phyloP scores from a whole-genome alignment of 2,888 invertebrate genomes.

The Nebria salina region DNA sequence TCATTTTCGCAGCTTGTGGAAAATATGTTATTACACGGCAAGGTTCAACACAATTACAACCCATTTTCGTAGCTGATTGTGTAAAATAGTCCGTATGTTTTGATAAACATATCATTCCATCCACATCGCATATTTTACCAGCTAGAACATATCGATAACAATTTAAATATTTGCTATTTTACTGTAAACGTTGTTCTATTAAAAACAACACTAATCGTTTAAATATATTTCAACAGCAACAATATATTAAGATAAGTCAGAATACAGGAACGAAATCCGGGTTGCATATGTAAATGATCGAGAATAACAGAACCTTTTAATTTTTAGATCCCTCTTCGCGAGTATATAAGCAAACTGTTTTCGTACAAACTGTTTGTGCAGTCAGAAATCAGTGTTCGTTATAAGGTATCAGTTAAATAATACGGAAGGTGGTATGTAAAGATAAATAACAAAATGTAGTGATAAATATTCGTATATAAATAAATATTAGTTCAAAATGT shows the following conservation, averaged over 20 bases:
- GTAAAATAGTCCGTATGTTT: constrained; percentile 58
- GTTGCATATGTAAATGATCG: no score
- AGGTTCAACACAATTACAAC: constrained; percentile 63
- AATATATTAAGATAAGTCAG: background rate
- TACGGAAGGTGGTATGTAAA: no score
- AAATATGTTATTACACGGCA: constrained; percentile 62
- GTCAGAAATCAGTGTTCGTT: no score
- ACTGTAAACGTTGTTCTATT: background rate
- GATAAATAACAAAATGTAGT: no score
- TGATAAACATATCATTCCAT: constrained; percentile 67
- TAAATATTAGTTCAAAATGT: no score
- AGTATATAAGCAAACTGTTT: no score
- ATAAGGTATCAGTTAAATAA: no score
- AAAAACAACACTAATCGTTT: background rate
- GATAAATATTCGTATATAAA: no score
- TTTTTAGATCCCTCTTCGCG: no score
- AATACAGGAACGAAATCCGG: no score
- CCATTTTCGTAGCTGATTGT: constrained; percentile 56
- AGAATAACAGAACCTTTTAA: no score
- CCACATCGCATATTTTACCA: constrained; percentile 64
- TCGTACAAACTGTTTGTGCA: no score
- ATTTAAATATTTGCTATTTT: background rate
- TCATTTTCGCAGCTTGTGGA: constrained; percentile 58
- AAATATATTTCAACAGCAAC: background rate
- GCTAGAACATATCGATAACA: constrained; percentile 54